Conservation (phyloP, 2,113 vertebrate species). For the Diadophis punctatus region DNA sequence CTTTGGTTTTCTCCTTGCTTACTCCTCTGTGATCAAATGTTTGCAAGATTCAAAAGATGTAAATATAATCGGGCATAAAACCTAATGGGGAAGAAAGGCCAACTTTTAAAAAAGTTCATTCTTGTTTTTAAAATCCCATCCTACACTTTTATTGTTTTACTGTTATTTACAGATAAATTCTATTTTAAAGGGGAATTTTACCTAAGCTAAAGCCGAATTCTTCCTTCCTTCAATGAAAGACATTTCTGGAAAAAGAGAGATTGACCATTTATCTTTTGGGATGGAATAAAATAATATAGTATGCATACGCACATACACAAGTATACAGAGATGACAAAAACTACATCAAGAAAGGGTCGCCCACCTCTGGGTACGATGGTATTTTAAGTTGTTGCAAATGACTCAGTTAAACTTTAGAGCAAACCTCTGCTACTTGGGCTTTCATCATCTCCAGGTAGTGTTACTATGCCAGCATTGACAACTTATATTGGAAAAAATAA, state of each 20-base stretch:
- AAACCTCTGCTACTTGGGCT: neutral
- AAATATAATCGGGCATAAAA: neutral
- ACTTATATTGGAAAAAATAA: neutral
- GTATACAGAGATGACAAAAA: constrained; percentile 19
- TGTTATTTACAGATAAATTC: neutral
- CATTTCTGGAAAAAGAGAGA: neutral
- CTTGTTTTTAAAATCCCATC: neutral
- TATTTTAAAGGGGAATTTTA: neutral
- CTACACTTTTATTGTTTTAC: neutral
- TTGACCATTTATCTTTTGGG: neutral
- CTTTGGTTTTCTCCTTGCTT: neutral
- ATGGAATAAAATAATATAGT: neutral
- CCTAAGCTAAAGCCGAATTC: neutral
- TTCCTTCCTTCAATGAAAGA: neutral
- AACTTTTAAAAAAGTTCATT: neutral
- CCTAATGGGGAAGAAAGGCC: neutral
- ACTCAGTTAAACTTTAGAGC: neutral
- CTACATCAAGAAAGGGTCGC: constrained; percentile 38
- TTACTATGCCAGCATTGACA: neutral
- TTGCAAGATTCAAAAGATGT: neutral
- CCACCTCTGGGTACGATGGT: neutral
- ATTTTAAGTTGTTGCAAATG: neutral
- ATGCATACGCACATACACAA: neutral
- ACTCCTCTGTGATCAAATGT: neutral
- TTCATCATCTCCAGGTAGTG: neutral